These are phyloP conservation scores for Gallinago paraguaiae DNA, from an alignment of 2,113 vertebrate species.

Conservation along the genomic window DNA sequence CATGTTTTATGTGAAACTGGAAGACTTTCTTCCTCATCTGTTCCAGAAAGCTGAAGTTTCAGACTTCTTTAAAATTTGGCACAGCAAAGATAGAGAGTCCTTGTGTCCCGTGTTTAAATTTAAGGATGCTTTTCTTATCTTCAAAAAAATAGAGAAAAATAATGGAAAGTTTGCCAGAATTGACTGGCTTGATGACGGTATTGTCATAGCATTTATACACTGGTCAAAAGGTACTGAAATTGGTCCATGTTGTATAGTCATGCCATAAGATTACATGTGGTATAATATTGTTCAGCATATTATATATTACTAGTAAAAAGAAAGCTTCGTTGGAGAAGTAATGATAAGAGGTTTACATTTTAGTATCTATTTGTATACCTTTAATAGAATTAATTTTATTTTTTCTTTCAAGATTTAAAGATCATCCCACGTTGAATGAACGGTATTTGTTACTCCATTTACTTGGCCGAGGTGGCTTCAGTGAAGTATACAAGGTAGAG, in stretches of 20 bases:
- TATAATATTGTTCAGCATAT: not conserved
- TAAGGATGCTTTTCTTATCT: not conserved
- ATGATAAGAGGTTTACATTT: not conserved
- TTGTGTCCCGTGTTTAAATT: not conserved
- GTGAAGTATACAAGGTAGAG: conserved; percentile 98
- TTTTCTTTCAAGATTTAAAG: conserved; percentile 89
- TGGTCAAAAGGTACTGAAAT: not conserved
- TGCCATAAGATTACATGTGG: not conserved
- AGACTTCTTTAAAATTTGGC: not conserved
- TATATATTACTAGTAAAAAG: not conserved
- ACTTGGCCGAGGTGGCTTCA: conserved; percentile 97
- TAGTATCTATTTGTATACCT: not conserved
- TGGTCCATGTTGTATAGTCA: not conserved
- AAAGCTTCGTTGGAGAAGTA: not conserved
- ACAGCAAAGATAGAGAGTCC: not conserved
- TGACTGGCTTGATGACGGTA: not conserved
- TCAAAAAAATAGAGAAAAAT: not conserved
- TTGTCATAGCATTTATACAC: not conserved
- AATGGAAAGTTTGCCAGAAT: not conserved
- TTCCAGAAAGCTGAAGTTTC: not conserved
- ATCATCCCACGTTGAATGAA: conserved; percentile 97
- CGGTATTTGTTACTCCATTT: conserved; percentile 96
- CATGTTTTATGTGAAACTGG: not conserved
- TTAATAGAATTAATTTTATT: not conserved
- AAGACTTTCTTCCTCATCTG: not conserved